Base-by-base conservation (phyloP, 2,797 vertebrate genomes). In the Chaetophractus vellerosus region DNA sequence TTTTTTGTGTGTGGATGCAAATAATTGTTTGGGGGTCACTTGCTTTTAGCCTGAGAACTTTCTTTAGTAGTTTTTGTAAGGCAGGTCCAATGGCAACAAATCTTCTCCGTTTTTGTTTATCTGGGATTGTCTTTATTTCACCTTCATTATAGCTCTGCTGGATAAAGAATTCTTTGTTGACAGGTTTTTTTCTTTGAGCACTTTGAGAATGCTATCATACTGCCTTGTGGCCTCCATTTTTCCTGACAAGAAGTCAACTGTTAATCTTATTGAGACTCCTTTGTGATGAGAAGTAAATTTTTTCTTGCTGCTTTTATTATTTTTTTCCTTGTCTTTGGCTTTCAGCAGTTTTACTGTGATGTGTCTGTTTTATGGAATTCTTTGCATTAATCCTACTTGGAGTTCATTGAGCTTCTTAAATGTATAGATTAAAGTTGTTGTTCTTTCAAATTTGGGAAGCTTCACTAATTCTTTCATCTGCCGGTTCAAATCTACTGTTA, bases 31-130 rank as follows among this genome's bases (percentile, higher is more conserved):
- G 85, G 64, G 64, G 48, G n/a, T 93, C 55, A 80, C 9, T 26
- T 66, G 74, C 45, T 74, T 90, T 72, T 71, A 38, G 74, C 57
- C 59, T 45, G 88, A 90, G 38, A 90, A 90, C 45, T 68, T 88
- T 23, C 78, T 85, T 85, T 64, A 55, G 33, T 64, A 52, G n/a
- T 41, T 64, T 14, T 72, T 93, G 14, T 75, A 41, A 41, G 88
- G 6, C 84, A 31, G 16, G 21, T 52, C 52, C 81, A 12, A 14
- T 71, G 11, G 61, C 66, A 85, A 78, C 31, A 78, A 72, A 55
- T 72, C 48, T 45, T 52, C 33, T 95, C 64, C 28, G 1, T 26
- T 80, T 87, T 86, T 87, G 19, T 84, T 84, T 69, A 57, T 66
- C 33, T 82, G 16, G 26, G 11, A 78, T 78, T 71, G 66, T 59